Evolutionary conservation across 1,140 invertebrate species (phyloP).

Genomic region (Drosophila ananassae): DNA sequence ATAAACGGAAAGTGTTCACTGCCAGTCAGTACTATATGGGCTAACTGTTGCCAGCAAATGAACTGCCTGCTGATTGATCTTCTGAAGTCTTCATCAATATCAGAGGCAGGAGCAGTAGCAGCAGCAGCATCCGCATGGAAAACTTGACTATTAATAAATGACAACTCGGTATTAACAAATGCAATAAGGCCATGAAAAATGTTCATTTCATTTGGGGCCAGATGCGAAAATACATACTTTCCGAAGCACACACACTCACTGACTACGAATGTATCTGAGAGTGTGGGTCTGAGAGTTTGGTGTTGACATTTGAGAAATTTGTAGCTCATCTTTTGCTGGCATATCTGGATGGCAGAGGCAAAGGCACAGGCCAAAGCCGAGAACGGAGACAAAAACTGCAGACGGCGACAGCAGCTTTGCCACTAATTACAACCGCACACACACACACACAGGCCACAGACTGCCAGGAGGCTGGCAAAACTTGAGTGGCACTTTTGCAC

Average conservation of each 20-base stretch:
- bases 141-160: conserved; percentile 74
- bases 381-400: conserved; percentile 69
- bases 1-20: conserved; percentile 23
- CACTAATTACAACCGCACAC: conserved; percentile 65
- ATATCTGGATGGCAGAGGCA: conserved; percentile 71
- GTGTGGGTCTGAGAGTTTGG: conserved; percentile 51
- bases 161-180: conserved; percentile 69
- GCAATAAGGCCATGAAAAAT: conserved; percentile 69
- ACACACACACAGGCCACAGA: conserved; percentile 27
- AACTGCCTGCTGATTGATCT: conserved; percentile 69
- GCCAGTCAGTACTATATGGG: conserved; percentile 37
- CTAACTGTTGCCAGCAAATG: conserved; percentile 61
- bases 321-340: conserved; percentile 80
- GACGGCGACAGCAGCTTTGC: conserved; percentile 56
- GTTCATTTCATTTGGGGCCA: conserved; percentile 63
- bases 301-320: conserved; percentile 84
- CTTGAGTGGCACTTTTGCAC: conserved; percentile 51
- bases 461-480: conserved; percentile 10
- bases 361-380: conserved; percentile 32
- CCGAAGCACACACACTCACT: conserved; percentile 8
- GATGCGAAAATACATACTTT: conserved; percentile 51
- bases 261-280: conserved; percentile 49
- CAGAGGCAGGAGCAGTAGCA: conserved; percentile 3
- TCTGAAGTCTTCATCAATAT: conserved; percentile 55
- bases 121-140: conserved; percentile 32